A percentile compares a stretch with the other conserved stretches of the same genome.
Conservation (phyloP, 2,888 invertebrate genomes). For the Eupithecia abbreviata region DNA sequence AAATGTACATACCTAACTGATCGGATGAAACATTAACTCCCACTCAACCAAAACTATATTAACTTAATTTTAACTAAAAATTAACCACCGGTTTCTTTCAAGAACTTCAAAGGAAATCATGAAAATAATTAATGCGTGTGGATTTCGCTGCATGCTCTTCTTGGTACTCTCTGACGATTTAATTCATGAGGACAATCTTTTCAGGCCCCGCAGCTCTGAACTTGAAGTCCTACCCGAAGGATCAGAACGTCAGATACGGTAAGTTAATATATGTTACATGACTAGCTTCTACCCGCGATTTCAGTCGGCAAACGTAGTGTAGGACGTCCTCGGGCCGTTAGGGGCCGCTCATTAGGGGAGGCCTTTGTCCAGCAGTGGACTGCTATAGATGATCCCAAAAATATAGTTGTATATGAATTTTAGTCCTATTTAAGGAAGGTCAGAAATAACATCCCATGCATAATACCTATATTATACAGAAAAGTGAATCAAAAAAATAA, state of each 20-base stretch:
- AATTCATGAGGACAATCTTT: neutral
- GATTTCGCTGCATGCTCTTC: conserved; percentile 8
- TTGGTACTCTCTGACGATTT: neutral
- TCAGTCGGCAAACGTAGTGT: too few species aligned
- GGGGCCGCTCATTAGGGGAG: too few species aligned
- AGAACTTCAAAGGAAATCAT: neutral
- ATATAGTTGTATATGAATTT: neutral
- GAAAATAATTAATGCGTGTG: neutral
- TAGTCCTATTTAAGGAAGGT: neutral
- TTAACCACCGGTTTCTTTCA: neutral
- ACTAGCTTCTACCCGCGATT: neutral
- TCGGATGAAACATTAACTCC: neutral
- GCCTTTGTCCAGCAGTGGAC: too few species aligned
- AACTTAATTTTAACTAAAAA: too few species aligned
- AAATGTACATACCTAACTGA: neutral
- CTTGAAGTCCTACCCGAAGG: conserved; percentile 89
- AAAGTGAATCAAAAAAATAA: neutral
- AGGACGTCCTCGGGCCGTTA: too few species aligned
- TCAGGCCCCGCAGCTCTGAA: conserved; percentile 80
- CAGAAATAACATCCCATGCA: neutral
- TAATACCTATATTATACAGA: neutral
- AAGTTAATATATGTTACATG: conserved; percentile 72
- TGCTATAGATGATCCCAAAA: too few species aligned
- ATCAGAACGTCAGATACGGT: conserved; percentile 93
- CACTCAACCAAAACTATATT: neutral